Base-by-base conservation (phyloP, 1,140 invertebrate species). In the Drosophila sp. region DNA sequence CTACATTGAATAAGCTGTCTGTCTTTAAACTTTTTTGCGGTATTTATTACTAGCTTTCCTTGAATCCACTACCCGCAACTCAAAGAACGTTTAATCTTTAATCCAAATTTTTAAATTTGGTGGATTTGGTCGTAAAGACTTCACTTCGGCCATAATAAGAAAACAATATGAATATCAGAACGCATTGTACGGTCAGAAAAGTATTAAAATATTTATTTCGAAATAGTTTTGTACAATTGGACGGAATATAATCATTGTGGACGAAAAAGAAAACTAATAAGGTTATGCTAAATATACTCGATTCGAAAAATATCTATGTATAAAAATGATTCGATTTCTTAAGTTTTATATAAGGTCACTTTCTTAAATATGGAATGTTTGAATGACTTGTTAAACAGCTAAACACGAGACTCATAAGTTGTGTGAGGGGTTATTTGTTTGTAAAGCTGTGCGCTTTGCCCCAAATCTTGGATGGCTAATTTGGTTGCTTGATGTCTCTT, bases 311-410 rank as follows among this genome's bases (percentile, higher is more conserved):
- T 70, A 60, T 58, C 11, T 25, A 58, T 79, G 23, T 50, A 50
- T 56, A 61, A 72, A 80, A 83, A 64, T 69, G 68, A 71, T 60
- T 33, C 83, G 67, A 66, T 60, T 47, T 58, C 84, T 89, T 89
- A 89, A 87, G 47, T 64, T 72, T 71, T 66, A 79, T 89, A 89
- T 89, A 89, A 89, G 84, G 84, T 89, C 84, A 89, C 84, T 89
- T 87, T 70, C 64, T 75, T 80, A 75, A 71, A 77, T 72, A 70
- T 66, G 82, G 82, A 85, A 85, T 85, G 77, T 64, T 68, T 72
- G 40, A 35, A 25, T 60, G 80, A 61, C 38, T 57, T 44, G 11
- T 64, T 72, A 70, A 80, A 44, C 32, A 71, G 57, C 77, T 80
- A 78, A 80, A 25, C 10, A 70, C 70, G 80, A 83, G 80, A 83